Evolutionary conservation across 2,888 invertebrate species (phyloP), one percentile per base, ranked within the genome.

Genomic region (Caenorhabditis angaria): DNA sequence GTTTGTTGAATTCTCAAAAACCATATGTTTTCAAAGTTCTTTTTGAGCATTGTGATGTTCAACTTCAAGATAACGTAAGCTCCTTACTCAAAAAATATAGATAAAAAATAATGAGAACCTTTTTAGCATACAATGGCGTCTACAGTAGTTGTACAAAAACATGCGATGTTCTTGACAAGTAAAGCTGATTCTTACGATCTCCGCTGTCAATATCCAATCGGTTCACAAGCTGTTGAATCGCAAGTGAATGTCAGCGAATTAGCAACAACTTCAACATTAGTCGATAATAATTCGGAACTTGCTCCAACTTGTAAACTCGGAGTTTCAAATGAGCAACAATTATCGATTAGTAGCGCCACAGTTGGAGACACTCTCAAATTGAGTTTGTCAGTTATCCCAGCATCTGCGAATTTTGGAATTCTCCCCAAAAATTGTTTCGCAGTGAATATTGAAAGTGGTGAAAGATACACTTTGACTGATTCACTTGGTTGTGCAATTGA

Each of bases 171-270:
- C 61, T 93, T 96, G 60, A 97, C 96, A 0, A 94, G 93, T 88
- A 93, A 94, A 35, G 94, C 96, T 5, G 94, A 95, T 88, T 95
- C 96, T 1, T 97, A 95, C 90, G 94, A 95, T 89, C 94, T 97
- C 22, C 69, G 74, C 1, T 74, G 74, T 61, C 67, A 67, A 61
- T 74, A 74, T 32, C 74, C 74, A 27, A 61, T 74, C 35, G 74
- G 74, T 4, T 63, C 69, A 2, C 63, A 65, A 1, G 56, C 59
- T 24, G 69, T 72, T 18, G 71, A 77, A 53, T 82, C 82, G 0
- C 76, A 80, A 27, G 80, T 82, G 28, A 95, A 96, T 60, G 84
- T 87, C 24, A 79, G 81, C 10, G 84, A 85, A 50, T 71, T 83
- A 10, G 76, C 82, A 0, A 73, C 83, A 0, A 70, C 70, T 8